Evolutionary conservation across 2,113 vertebrate genomes (phyloP), one percentile per base, ranked within the genome.

Genomic region (Gopherus flavomarginatus): DNA sequence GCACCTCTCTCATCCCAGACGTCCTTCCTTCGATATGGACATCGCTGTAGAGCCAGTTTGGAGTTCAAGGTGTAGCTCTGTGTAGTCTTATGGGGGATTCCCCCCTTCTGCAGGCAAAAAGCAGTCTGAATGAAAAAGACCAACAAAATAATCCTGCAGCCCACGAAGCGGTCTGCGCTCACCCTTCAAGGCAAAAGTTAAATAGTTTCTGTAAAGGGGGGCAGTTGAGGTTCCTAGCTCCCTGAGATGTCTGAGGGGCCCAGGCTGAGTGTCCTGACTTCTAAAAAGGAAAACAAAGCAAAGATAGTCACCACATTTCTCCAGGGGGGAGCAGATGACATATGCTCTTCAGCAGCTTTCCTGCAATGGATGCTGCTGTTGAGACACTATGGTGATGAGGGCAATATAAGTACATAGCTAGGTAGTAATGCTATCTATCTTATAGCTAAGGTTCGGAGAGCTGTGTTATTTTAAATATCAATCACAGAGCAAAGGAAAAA

Each of bases 361-460:
- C 84, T 96, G 82, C 82, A 57, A 53, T 92, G 95, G 47, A 65
- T 86, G 38, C 72, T 95, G 80, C 79, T 11, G 3, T 21, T 93
- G 69, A 83, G 52, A 35, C 90, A 47, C 75, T 86, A 27, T 86
- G 89, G 90, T 16, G 81, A 1, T 81, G 38, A 65, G n/a, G 54
- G 85, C 91, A 90, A 95, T 13, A 13, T 77, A 77, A 6, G 11
- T 77, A 42, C 72, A 95, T 87, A 49, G 16, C 19, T 84, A 44
- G 52, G 80, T 92, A 81, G 80, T 79, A 47, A 26, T 69, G 47
- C n/a, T 92, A 5, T 54, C 78, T 90, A 11, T 44, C 81, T 87
- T 87, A 83, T 42, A 1, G 1, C 77, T 89, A 75, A 38, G 65
- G 21, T 79, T 83, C 47, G 83, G 88, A 83, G 52, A 91, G 50